Evolutionary conservation across 2,797 vertebrate genomes (phyloP).

Genomic region (Gymnodraco acuticeps): DNA sequence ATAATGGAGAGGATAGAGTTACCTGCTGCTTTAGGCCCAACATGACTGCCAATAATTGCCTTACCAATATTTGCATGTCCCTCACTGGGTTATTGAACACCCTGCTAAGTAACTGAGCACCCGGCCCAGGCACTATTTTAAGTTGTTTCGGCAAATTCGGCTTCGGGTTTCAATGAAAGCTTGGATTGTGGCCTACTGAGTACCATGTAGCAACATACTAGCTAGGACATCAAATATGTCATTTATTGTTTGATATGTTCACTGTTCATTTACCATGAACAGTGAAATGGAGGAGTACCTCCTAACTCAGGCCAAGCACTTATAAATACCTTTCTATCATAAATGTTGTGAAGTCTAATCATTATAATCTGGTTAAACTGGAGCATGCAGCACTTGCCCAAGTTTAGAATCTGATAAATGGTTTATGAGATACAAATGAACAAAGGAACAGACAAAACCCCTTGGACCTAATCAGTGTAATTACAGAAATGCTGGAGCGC

Average conservation of each 20-base stretch:
- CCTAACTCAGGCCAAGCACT: slow-evolving; percentile 1
- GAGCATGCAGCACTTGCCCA: slow-evolving; percentile 35
- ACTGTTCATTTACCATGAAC: not conserved
- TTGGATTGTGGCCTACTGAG: slow-evolving; percentile 36
- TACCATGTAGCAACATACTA: not conserved
- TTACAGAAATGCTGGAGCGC: slow-evolving; percentile 71
- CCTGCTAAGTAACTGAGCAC: slow-evolving; percentile 79
- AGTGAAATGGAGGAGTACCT: not conserved
- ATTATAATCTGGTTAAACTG: slow-evolving; percentile 1
- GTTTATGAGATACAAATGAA: slow-evolving; percentile 68
- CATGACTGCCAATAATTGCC: slow-evolving; percentile 84
- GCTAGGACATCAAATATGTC: not conserved
- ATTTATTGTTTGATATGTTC: not conserved
- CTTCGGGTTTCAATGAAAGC: slow-evolving; percentile 65
- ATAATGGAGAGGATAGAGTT: slow-evolving; percentile 86
- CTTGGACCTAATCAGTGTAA: slow-evolving; percentile 75
- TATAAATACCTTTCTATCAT: slow-evolving; percentile 18
- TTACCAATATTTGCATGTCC: slow-evolving; percentile 87
- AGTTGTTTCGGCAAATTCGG: slow-evolving; percentile 66
- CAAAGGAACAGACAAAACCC: slow-evolving; percentile 72
- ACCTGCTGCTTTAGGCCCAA: slow-evolving; percentile 83
- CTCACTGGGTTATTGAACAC: slow-evolving; percentile 84
- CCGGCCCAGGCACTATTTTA: slow-evolving; percentile 74
- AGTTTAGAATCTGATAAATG: slow-evolving; percentile 58
- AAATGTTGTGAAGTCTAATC: slow-evolving; percentile 16